phyloP scores from a whole-genome alignment of 1,140 invertebrate genomes.

The Ceratina australensis region DNA sequence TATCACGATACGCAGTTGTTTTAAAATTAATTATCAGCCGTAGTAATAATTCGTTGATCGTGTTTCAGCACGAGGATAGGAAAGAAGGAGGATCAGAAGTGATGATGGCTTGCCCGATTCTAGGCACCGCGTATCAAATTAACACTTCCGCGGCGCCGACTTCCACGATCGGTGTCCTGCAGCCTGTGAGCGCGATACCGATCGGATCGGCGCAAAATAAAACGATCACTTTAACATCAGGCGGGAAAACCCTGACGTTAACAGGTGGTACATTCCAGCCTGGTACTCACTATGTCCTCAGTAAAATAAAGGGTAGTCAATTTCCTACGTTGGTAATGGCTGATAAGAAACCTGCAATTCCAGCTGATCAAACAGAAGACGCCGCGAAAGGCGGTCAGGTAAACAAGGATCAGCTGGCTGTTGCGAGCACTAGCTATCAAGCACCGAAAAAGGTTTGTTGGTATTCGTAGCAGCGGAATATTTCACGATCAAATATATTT shows the following conservation, averaged over 20 bases:
- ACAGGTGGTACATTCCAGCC: conserved; percentile 58
- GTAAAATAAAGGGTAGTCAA: conserved; percentile 65
- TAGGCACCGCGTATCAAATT: conserved; percentile 52
- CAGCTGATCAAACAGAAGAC: conserved; percentile 28
- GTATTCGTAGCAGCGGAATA: not conserved
- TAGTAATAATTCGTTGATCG: not conserved
- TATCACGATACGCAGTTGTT: not conserved
- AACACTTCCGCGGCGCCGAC: conserved; percentile 32
- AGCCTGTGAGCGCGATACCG: conserved; percentile 46
- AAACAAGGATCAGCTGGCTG: conserved; percentile 28
- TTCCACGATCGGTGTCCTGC: conserved; percentile 39
- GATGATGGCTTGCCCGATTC: conserved; percentile 31
- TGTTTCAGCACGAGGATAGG: conserved; percentile 48
- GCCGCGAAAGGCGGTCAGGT: conserved; percentile 22
- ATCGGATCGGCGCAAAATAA: conserved; percentile 52
- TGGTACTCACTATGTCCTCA: conserved; percentile 63
- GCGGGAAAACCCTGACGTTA: conserved; percentile 67
- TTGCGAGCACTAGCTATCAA: conserved; percentile 55
- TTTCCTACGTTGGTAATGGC: conserved; percentile 57
- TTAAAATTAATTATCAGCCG: not conserved
- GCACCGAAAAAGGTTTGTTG: conserved; percentile 34
- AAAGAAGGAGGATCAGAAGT: conserved; percentile 21
- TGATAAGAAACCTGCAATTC: conserved; percentile 43
- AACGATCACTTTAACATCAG: conserved; percentile 62
- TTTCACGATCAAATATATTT: not conserved